Evolutionary conservation across 2,797 vertebrate species (phyloP).

Genomic region (Manis crassicaudata): DNA sequence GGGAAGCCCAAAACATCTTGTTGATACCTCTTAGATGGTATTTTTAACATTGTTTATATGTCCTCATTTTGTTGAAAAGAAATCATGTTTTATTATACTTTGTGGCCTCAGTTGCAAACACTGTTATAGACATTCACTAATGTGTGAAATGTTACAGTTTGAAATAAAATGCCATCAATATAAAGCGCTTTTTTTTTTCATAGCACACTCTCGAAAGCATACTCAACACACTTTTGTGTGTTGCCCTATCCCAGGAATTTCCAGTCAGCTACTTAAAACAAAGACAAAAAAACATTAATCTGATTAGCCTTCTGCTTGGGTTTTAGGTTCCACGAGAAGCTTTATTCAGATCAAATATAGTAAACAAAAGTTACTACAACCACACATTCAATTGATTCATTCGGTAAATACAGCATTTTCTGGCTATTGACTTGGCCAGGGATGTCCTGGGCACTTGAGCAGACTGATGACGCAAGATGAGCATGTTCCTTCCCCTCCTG

Average conservation of each 20-base stretch:
- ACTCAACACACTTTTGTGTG: background rate
- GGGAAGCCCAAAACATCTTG: background rate
- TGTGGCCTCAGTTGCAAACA: background rate
- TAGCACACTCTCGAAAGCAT: background rate
- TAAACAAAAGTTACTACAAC: slow-evolving; percentile 75
- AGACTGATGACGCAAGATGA: background rate
- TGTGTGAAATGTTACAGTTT: background rate
- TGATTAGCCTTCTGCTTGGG: background rate
- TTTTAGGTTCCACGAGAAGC: slow-evolving; percentile 68
- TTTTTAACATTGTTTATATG: background rate
- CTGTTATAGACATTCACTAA: background rate
- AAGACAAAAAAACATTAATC: slow-evolving; percentile 53
- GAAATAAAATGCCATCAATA: background rate
- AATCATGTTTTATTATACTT: background rate
- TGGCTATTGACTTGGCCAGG: background rate
- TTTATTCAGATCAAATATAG: slow-evolving; percentile 78
- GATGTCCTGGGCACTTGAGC: background rate
- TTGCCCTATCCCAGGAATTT: slow-evolving; percentile 70
- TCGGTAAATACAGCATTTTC: background rate
- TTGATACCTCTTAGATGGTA: background rate
- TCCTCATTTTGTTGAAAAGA: background rate
- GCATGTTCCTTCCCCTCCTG: background rate
- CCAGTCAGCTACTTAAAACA: slow-evolving; percentile 67
- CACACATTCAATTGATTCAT: slow-evolving; percentile 34
- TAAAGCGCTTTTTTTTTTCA: background rate